Percentiles rank a stretch among this genome's conserved stretches.
Conservation (phyloP, 2,113 vertebrate species). For the Upupa epops region DNA sequence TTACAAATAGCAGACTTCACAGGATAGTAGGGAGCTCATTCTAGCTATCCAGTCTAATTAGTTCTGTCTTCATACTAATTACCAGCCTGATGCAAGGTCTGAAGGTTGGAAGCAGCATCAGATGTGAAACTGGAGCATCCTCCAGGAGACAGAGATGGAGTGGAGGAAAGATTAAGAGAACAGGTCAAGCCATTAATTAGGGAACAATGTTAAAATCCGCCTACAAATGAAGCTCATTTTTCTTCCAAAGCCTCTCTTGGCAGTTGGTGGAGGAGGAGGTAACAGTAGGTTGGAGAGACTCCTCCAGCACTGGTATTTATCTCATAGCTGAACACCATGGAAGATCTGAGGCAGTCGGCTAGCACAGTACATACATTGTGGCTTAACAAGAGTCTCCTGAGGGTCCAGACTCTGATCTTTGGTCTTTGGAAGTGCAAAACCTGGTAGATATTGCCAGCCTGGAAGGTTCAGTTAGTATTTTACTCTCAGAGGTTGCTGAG, state of each 20-base stretch:
- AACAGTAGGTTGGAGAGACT: not conserved
- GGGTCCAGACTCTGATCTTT: too few species aligned
- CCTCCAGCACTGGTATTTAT: not conserved
- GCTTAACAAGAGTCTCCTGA: not conserved
- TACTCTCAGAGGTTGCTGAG: not conserved
- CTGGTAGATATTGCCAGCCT: not conserved
- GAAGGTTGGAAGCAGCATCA: not conserved
- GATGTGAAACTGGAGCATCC: not conserved
- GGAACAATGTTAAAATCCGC: not conserved
- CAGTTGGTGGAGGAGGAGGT: not conserved
- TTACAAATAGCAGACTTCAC: slow-evolving; percentile 50
- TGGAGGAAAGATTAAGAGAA: not conserved
- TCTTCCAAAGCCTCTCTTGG: not conserved
- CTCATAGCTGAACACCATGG: not conserved
- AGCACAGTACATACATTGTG: not conserved
- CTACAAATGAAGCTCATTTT: not conserved
- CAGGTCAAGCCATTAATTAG: not conserved
- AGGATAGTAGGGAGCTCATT: slow-evolving; percentile 45
- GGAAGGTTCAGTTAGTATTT: not conserved
- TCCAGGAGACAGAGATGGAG: not conserved
- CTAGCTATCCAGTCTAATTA: slow-evolving; percentile 26
- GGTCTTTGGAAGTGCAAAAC: not conserved
- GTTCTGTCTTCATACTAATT: slow-evolving; percentile 1
- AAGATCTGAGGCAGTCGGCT: not conserved
- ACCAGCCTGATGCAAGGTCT: not conserved